Evolutionary conservation across 2,113 vertebrate genomes (phyloP).

Genomic region (Rissa tridactyla): DNA sequence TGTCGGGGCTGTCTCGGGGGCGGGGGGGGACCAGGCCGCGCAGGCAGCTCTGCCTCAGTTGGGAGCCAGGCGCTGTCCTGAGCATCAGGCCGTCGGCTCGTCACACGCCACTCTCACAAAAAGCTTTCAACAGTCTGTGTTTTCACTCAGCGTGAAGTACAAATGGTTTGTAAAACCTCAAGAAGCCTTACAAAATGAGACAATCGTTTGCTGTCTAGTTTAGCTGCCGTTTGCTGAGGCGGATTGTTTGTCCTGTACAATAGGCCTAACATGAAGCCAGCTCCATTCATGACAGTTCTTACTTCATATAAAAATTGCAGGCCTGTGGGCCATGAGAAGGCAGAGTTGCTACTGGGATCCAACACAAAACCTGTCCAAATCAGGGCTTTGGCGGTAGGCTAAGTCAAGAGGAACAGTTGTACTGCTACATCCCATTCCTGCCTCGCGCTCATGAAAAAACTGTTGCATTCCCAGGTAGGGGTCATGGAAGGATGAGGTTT

Average conservation of each 20-base stretch:
- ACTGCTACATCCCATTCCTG: neutral
- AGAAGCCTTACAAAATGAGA: neutral
- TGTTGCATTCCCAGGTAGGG: neutral
- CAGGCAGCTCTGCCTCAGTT: neutral
- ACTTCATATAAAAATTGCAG: neutral
- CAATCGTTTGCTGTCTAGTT: neutral
- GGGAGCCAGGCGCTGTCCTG: neutral
- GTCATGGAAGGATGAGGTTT: neutral
- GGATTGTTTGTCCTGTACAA: neutral
- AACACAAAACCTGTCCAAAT: neutral
- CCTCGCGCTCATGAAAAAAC: neutral
- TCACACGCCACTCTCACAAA: rapidly evolving
- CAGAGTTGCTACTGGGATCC: neutral
- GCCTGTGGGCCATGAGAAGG: neutral
- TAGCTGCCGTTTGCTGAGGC: neutral
- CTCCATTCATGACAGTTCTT: neutral
- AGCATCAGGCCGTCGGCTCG: neutral
- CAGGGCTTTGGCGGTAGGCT: neutral
- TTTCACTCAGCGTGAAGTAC: neutral
- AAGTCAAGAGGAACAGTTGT: neutral
- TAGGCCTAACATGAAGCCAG: neutral
- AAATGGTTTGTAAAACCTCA: neutral
- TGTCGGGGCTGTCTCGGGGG: rapidly evolving
- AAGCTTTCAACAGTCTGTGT: neutral
- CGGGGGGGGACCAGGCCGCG: rapidly evolving